These are phyloP conservation scores for Otolemur crassicaudatus DNA, from an alignment of 2,797 vertebrate species.

Conservation along the genomic window DNA sequence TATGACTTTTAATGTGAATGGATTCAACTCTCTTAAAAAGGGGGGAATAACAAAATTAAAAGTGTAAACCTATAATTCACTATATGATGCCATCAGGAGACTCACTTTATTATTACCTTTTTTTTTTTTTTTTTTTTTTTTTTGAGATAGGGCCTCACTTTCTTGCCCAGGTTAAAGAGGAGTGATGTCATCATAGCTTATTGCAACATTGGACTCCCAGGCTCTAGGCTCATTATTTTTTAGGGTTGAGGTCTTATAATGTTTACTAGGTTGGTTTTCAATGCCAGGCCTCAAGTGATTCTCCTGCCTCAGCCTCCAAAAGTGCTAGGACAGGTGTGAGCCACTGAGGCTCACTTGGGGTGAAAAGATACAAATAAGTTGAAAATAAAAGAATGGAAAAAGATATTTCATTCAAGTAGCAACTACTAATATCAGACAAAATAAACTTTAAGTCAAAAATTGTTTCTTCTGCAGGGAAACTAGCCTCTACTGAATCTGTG, in stretches of 20 bases:
- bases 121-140: too few species aligned
- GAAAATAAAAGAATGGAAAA: background rate
- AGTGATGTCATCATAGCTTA: too few species aligned
- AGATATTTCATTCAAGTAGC: background rate
- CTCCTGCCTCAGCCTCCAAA: too few species aligned
- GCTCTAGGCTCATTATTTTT: too few species aligned
- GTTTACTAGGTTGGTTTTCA: too few species aligned
- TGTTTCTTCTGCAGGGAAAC: background rate
- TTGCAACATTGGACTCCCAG: too few species aligned
- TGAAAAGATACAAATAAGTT: background rate
- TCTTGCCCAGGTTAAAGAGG: too few species aligned
- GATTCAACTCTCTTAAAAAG: background rate
- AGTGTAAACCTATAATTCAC: background rate
- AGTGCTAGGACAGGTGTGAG: too few species aligned
- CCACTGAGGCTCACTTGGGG: background rate
- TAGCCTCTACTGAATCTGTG: too few species aligned
- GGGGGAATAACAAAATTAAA: background rate
- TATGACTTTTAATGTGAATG: background rate
- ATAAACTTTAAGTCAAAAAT: conserved; percentile 13
- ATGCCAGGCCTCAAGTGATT: too few species aligned
- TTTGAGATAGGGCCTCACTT: too few species aligned
- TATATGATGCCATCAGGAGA: background rate
- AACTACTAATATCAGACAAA: background rate
- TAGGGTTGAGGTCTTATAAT: too few species aligned
- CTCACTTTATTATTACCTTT: background rate